Evolutionary conservation across 2,113 vertebrate species (phyloP).

Genomic region (Pagrus major): DNA sequence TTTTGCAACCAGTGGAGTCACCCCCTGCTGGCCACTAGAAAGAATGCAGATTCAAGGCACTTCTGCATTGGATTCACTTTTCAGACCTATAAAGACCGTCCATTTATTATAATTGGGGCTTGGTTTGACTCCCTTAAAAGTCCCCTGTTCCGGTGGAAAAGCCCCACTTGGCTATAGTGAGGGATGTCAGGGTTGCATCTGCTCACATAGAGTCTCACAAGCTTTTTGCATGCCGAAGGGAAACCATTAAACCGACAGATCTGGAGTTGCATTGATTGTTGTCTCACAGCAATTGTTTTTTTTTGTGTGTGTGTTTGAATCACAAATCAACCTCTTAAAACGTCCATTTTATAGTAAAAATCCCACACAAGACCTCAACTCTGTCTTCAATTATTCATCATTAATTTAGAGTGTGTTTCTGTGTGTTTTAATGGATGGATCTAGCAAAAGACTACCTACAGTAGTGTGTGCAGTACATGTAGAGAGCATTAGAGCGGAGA

Average conservation of each 20-base stretch:
- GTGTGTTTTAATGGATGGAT: not conserved
- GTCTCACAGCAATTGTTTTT: no score
- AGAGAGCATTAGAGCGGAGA: not conserved
- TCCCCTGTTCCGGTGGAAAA: no score
- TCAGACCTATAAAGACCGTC: no score
- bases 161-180: no score
- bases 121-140: no score
- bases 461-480: not conserved
- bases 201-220: slow-evolving; percentile 2
- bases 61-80: no score
- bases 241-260: slow-evolving; percentile 42
- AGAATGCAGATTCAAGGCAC: no score
- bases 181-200: not conserved
- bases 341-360: not conserved
- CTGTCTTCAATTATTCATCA: not conserved
- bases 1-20: no score
- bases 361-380: not conserved
- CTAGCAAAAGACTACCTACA: not conserved
- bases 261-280: not conserved
- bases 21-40: no score
- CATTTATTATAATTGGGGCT: no score
- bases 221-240: not conserved
- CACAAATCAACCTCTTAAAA: not conserved
- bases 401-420: not conserved
- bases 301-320: not conserved